Evolutionary conservation across 2,888 invertebrate genomes (phyloP).

Genomic region (Elysia crispata): DNA sequence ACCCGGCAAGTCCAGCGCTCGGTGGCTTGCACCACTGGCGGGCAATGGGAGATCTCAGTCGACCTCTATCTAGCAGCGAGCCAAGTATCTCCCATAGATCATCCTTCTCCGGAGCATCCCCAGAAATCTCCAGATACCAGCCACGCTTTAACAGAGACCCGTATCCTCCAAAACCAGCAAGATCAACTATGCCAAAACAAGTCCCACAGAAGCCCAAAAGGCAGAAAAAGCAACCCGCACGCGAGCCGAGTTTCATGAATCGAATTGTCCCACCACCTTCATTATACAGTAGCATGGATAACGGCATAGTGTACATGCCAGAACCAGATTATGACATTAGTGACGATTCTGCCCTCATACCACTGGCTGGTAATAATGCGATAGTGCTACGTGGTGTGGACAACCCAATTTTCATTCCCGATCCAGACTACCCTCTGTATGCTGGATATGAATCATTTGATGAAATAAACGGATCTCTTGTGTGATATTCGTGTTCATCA

Average conservation of each 20-base stretch:
- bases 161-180: not conserved
- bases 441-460: constrained; percentile 43
- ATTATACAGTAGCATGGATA: constrained; percentile 18
- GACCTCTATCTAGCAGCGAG: too few species aligned
- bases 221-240: constrained; percentile 13
- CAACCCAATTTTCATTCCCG: constrained; percentile 38
- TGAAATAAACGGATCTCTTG: constrained; percentile 45
- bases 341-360: constrained; percentile 26
- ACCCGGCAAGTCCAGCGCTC: too few species aligned
- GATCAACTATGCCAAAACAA: not conserved
- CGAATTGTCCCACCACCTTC: constrained; percentile 37
- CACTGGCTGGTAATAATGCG: not conserved
- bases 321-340: constrained; percentile 35
- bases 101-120: too few species aligned
- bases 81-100: too few species aligned
- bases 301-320: not conserved
- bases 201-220: constrained; percentile 37
- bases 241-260: constrained; percentile 9
- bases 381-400: not conserved
- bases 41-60: too few species aligned
- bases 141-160: too few species aligned
- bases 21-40: too few species aligned
- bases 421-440: constrained; percentile 35
- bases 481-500: not conserved
- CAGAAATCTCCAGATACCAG: too few species aligned